These are phyloP conservation scores for Erebia palarica DNA, from an alignment of 2,888 invertebrate genomes.

Conservation along the genomic window DNA sequence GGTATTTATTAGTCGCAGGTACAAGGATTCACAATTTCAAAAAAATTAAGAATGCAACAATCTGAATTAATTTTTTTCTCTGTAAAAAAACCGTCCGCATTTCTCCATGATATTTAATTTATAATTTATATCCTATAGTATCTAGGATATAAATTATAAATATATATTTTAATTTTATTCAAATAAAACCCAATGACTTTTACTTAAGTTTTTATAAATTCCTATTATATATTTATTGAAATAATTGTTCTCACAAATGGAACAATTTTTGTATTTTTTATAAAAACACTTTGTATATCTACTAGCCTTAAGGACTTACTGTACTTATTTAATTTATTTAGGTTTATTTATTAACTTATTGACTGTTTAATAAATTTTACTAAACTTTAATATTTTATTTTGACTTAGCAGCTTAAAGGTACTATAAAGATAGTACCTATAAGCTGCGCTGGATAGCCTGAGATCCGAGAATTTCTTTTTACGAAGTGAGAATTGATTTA, in stretches of 20 bases:
- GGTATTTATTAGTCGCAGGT: too few species aligned
- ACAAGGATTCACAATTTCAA: too few species aligned
- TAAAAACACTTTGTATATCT: conserved; percentile 35
- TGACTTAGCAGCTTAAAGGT: too few species aligned
- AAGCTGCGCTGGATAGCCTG: too few species aligned
- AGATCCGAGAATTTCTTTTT: too few species aligned
- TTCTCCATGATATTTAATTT: not conserved
- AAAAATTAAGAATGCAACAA: too few species aligned
- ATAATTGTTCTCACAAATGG: conserved; percentile 23
- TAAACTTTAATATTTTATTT: not conserved
- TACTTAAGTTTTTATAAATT: not conserved
- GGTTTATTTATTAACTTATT: conserved; percentile 47
- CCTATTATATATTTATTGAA: not conserved
- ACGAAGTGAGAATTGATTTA: too few species aligned
- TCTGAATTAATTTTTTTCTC: too few species aligned
- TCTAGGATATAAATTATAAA: not conserved
- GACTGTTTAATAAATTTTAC: not conserved
- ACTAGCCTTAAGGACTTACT: conserved; percentile 30
- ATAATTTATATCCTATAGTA: not conserved
- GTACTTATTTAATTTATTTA: conserved; percentile 22
- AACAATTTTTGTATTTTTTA: conserved; percentile 42
- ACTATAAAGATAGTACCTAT: too few species aligned
- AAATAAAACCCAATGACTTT: not conserved
- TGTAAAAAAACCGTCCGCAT: too few species aligned
- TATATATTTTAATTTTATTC: not conserved